These are phyloP conservation scores for Boulengeromyrus knoepffleri DNA, from an alignment of 2,113 vertebrate species.

Conservation along the genomic window DNA sequence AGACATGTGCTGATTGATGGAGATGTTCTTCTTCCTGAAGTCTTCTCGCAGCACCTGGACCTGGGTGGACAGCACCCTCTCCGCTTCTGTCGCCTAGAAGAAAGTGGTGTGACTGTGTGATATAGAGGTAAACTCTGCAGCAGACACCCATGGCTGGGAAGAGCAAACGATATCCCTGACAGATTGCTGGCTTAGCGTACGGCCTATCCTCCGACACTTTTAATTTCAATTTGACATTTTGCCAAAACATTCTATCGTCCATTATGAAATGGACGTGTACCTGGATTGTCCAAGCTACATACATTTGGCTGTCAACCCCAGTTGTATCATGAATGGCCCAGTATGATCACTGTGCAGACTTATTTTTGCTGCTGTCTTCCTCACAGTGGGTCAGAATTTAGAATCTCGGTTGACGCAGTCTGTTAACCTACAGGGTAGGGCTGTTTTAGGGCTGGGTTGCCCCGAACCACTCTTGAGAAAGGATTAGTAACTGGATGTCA, in stretches of 20 bases:
- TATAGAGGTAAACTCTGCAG: slow-evolving; percentile 30
- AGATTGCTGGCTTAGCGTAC: neutral
- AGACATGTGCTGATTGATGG: slow-evolving; percentile 86
- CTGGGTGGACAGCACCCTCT: slow-evolving; percentile 88
- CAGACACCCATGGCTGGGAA: neutral
- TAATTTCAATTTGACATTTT: neutral
- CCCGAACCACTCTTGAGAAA: neutral
- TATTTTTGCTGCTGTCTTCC: neutral
- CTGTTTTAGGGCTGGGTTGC: neutral
- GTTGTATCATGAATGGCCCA: neutral
- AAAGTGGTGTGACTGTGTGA: neutral
- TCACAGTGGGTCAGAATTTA: neutral
- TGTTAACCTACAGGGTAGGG: neutral
- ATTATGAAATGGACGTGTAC: neutral
- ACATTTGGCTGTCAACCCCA: neutral
- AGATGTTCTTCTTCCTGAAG: slow-evolving; percentile 87
- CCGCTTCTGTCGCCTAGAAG: slow-evolving; percentile 82
- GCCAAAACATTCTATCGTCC: neutral
- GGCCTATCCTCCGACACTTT: neutral
- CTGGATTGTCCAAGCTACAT: neutral
- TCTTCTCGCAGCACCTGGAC: slow-evolving; percentile 86
- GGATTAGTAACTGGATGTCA: neutral
- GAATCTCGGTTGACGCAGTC: neutral
- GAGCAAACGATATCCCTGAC: neutral
- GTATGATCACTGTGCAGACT: neutral